A percentile compares a stretch with the other conserved stretches of the same genome.
phyloP scores from a whole-genome alignment of 2,113 vertebrate genomes.

The Salvelinus fontinalis region DNA sequence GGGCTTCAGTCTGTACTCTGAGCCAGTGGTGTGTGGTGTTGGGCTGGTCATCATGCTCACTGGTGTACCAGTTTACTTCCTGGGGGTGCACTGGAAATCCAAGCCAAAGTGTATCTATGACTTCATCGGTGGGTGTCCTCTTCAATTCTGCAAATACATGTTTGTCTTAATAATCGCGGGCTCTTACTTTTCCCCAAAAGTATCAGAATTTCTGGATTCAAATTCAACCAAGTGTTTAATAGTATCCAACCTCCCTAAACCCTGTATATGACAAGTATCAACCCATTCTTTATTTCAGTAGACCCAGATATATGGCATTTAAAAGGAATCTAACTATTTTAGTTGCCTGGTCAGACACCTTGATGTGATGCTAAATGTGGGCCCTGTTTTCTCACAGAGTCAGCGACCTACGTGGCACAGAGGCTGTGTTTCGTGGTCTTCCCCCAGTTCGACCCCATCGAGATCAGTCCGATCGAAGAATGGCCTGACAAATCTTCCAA shows the following conservation, averaged over 20 bases:
- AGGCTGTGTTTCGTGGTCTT: constrained; percentile 93
- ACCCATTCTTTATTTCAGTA: too few species aligned
- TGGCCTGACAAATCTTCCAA: constrained; percentile 63
- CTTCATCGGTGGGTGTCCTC: constrained; percentile 79
- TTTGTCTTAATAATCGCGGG: background rate
- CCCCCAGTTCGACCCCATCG: constrained; percentile 79
- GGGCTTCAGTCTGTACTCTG: constrained; percentile 93
- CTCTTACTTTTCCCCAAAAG: background rate
- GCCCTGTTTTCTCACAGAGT: constrained; percentile 73
- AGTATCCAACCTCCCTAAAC: too few species aligned
- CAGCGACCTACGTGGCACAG: constrained; percentile 85
- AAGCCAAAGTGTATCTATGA: constrained; percentile 93
- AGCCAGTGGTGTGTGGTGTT: constrained; percentile 93
- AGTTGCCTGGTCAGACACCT: background rate
- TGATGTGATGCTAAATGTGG: constrained; percentile 1
- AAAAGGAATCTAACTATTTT: too few species aligned
- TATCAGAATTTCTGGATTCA: too few species aligned
- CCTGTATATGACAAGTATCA: too few species aligned
- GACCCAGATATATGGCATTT: too few species aligned
- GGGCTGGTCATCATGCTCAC: constrained; percentile 94
- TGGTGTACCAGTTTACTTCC: constrained; percentile 92
- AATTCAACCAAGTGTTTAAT: too few species aligned
- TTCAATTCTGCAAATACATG: background rate
- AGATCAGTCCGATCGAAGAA: constrained; percentile 65
- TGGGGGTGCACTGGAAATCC: constrained; percentile 89